Percentiles rank a stretch among this genome's conserved stretches.
These are phyloP conservation scores for Gavialis gangeticus DNA, from an alignment of 2,113 vertebrate genomes.

Conservation along the genomic window DNA sequence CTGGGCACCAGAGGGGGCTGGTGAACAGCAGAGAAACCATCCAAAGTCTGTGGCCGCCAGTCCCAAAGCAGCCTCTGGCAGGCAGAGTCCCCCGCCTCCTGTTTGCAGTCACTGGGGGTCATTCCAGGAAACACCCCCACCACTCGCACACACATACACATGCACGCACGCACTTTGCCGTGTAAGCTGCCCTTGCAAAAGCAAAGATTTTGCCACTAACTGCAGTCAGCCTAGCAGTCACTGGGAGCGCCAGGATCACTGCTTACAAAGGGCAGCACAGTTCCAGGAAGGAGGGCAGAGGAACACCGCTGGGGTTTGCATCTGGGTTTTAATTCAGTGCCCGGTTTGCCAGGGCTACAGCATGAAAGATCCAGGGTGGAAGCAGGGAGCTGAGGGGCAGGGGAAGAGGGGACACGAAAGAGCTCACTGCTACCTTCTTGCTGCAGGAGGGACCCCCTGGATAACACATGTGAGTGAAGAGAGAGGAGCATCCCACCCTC, in stretches of 20 bases:
- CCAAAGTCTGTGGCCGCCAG: background rate
- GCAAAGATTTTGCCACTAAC: no score
- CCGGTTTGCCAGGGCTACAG: background rate
- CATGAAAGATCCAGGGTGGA: background rate
- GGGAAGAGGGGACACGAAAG: background rate
- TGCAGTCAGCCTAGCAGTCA: background rate
- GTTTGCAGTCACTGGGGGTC: no score
- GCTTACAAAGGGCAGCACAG: background rate
- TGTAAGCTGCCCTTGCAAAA: background rate
- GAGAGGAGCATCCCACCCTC: background rate
- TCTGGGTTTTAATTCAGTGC: background rate
- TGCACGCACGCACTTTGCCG: background rate
- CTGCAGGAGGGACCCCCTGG: background rate
- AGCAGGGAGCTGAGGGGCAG: background rate
- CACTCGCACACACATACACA: no score
- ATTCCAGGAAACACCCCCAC: no score
- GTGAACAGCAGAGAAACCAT: background rate
- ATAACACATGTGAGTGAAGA: background rate
- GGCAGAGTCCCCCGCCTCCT: background rate
- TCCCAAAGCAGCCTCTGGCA: background rate
- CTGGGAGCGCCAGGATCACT: background rate
- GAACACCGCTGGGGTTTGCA: background rate
- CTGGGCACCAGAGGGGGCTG: background rate
- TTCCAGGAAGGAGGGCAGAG: background rate
- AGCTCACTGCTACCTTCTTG: background rate